Base-by-base conservation (phyloP, 2,797 vertebrate genomes). In the Rallus crepitans region DNA sequence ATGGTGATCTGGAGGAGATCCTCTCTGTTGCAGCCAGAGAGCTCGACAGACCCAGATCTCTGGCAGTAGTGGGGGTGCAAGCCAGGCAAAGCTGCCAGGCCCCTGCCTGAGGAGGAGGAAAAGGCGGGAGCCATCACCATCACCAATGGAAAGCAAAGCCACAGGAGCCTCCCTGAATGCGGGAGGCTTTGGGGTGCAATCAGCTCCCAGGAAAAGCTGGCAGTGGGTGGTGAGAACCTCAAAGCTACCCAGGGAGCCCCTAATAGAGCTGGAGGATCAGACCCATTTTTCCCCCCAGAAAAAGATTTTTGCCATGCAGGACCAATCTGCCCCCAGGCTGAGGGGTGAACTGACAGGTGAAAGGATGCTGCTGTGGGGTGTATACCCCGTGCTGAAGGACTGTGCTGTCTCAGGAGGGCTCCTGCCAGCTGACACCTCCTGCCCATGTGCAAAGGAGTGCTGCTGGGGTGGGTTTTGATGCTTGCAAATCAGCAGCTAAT, bases 1-100 rank as follows among this genome's bases (percentile, higher is more conserved):
- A 86, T 0, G 2, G 91, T 5, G 16, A 83, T 64, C 45, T 70
- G 40, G 70, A 88, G 92, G 83, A 82, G 94, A 92, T 95, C 87
- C 17, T 86, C 59, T 76, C 63, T 70, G 68, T 82, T 31, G 4
- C 11, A 14, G 71, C 30, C 70, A 59, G 87, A 68, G n/a, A 75
- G 52, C 28, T 90, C 2, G 0, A 77, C 71, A 94, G 90, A 85
- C 72, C 48, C 61, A 86, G 57, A 75, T 93, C 69, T 35, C 53
- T 0, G 1, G 30, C 1, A 17, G 48, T 28, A 5, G 1, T 5
- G 2, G 53, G n/a, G 60, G 28, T 84, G 64, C 47, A 90, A 72
- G 33, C n/a, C 66, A 72, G 59, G 70, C 59, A 94, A 50, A 78
- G 11, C 70, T 81, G 52, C 40, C 73, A 78, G 69, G 21, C 5